Conservation (phyloP, 2,888 invertebrate genomes). For the Eupithecia subfuscata region DNA sequence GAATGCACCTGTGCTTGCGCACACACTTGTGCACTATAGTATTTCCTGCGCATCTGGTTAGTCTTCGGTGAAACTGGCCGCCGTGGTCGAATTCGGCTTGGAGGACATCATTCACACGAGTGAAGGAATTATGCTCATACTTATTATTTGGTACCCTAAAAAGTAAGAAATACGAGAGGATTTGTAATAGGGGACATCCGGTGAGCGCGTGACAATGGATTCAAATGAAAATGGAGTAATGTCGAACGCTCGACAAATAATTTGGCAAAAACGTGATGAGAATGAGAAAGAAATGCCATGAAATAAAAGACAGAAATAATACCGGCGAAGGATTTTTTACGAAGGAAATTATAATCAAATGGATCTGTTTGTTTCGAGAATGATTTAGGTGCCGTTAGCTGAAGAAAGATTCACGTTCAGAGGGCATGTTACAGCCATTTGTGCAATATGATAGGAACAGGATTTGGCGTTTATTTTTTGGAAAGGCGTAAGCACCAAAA, state of each 20-base stretch:
- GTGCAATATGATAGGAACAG: too few species aligned
- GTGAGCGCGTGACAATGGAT: constrained; percentile 28
- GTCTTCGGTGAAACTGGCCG: too few species aligned
- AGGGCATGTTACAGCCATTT: too few species aligned
- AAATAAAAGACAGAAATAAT: neutral
- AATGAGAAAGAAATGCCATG: constrained; percentile 12
- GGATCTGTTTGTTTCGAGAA: neutral
- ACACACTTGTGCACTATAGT: too few species aligned
- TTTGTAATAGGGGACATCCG: constrained; percentile 14
- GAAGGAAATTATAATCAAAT: neutral
- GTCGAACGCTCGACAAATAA: constrained; percentile 17
- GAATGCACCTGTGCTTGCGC: too few species aligned
- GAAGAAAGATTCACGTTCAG: too few species aligned
- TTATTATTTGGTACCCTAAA: neutral
- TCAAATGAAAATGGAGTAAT: constrained; percentile 20
- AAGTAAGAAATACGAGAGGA: neutral
- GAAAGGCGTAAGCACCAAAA: too few species aligned
- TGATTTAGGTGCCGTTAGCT: neutral
- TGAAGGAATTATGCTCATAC: neutral
- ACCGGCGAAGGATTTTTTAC: neutral
- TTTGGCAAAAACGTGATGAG: constrained; percentile 28
- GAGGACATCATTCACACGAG: too few species aligned
- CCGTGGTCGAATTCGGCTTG: too few species aligned
- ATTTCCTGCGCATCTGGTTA: too few species aligned
- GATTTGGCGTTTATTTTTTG: too few species aligned